Conservation (phyloP, 30 jellyfish, hydroid and myxozoan species). For the Turritopsis dohrnii region DNA sequence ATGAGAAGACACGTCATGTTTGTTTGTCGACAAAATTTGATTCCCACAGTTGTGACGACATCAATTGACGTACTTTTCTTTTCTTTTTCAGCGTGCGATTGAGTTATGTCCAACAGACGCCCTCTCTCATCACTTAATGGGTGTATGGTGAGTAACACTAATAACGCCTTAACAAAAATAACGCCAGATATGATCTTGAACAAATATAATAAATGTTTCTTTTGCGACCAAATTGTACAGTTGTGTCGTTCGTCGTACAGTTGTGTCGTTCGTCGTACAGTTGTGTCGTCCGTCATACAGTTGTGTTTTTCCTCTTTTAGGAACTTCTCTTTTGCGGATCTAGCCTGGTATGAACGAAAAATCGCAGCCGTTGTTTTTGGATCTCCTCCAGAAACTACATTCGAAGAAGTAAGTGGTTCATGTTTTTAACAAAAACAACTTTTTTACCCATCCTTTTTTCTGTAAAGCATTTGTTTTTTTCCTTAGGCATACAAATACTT, state of each 20-base stretch:
- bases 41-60: too few species aligned
- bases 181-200: too few species aligned
- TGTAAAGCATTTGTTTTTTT: background rate
- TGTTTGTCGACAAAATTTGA: background rate
- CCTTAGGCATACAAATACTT: constrained; percentile 53
- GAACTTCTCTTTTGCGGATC: constrained; percentile 89
- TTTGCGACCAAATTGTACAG: too few species aligned
- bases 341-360: constrained; percentile 84
- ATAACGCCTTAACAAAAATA: too few species aligned
- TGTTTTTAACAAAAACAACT: background rate
- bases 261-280: background rate
- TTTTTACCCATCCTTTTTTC: background rate
- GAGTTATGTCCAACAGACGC: constrained; percentile 78
- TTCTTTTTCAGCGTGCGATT: constrained; percentile 60
- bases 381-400: constrained; percentile 83
- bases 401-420: constrained; percentile 55
- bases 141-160: constrained; percentile 70
- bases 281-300: too few species aligned
- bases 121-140: constrained; percentile 79
- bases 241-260: background rate
- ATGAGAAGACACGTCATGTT: background rate
- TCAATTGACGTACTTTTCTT: too few species aligned
- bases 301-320: constrained; percentile 25
- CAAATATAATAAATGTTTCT: too few species aligned
- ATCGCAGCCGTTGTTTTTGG: constrained; percentile 87